Percentiles rank a stretch among this genome's conserved stretches.
These are phyloP conservation scores for Phasianus colchicus DNA, from an alignment of 2,113 vertebrate genomes.

Conservation along the genomic window DNA sequence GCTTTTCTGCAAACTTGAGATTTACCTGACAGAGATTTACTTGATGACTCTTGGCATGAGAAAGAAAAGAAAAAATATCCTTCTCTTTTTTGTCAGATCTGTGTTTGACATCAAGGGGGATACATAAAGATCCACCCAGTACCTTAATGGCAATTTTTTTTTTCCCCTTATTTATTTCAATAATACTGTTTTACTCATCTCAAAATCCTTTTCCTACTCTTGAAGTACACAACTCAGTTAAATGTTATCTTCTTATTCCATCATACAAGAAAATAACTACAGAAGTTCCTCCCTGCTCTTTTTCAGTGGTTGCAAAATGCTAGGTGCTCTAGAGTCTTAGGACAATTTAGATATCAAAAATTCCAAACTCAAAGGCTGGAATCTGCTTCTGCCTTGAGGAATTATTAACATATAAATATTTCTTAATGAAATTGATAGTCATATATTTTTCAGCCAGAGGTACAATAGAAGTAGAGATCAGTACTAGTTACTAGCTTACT, in stretches of 20 bases:
- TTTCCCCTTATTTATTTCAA: neutral
- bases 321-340: neutral
- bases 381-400: neutral
- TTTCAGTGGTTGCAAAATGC: neutral
- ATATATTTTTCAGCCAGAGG: neutral
- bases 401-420: neutral
- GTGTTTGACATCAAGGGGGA: neutral
- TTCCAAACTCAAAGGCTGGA: neutral
- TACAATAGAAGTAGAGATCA: neutral
- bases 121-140: neutral
- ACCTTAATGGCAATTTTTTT: neutral
- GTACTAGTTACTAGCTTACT: neutral
- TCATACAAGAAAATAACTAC: neutral
- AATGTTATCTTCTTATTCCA: neutral
- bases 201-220: neutral
- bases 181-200: neutral
- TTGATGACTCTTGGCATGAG: conserved; percentile 21
- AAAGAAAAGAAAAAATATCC: neutral
- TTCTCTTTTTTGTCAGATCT: neutral
- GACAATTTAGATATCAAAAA: neutral
- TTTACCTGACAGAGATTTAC: conserved; percentile 48
- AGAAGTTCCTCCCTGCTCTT: neutral
- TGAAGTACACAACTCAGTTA: neutral
- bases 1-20: conserved; percentile 28
- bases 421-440: neutral